A percentile compares a stretch with the other conserved stretches of the same genome.
Evolutionary conservation across 2,113 vertebrate species (phyloP).

Genomic region (Cyanoderma ruficeps): DNA sequence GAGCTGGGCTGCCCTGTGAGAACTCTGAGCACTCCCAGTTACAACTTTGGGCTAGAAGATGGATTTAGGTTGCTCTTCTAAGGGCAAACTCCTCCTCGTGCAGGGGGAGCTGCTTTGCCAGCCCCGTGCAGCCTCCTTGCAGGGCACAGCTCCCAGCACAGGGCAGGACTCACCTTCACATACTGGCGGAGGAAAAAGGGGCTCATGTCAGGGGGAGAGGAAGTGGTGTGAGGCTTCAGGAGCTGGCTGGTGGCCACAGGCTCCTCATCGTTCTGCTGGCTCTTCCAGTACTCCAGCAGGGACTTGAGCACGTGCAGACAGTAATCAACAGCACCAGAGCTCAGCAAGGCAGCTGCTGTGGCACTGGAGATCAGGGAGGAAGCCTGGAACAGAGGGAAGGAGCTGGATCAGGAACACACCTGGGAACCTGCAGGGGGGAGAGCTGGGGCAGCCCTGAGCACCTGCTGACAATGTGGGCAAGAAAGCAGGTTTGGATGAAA

Average conservation of each 20-base stretch:
- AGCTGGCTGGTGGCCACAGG: slow-evolving; percentile 89
- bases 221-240: slow-evolving; percentile 91
- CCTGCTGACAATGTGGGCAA: neutral
- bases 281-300: slow-evolving; percentile 96
- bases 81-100: neutral
- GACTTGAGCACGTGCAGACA: slow-evolving; percentile 96
- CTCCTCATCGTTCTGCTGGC: slow-evolving; percentile 95
- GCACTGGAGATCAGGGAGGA: slow-evolving; percentile 97
- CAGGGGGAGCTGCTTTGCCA: neutral
- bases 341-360: slow-evolving; percentile 92
- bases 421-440: neutral
- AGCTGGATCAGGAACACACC: neutral
- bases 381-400: slow-evolving; percentile 73
- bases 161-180: slow-evolving; percentile 85
- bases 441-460: neutral
- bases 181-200: slow-evolving; percentile 98
- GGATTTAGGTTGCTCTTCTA: neutral
- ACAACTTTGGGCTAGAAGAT: fast-evolving
- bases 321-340: slow-evolving; percentile 94
- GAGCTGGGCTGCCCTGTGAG: neutral
- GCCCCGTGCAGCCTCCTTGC: neutral
- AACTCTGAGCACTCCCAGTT: neutral
- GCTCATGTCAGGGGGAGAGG: slow-evolving; percentile 98
- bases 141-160: neutral
- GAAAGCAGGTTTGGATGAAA: slow-evolving; percentile 2